A percentile compares a stretch with the other conserved stretches of the same genome.
These are phyloP conservation scores for Sibirionetta formosa DNA, from an alignment of 2,797 vertebrate species.

Conservation along the genomic window DNA sequence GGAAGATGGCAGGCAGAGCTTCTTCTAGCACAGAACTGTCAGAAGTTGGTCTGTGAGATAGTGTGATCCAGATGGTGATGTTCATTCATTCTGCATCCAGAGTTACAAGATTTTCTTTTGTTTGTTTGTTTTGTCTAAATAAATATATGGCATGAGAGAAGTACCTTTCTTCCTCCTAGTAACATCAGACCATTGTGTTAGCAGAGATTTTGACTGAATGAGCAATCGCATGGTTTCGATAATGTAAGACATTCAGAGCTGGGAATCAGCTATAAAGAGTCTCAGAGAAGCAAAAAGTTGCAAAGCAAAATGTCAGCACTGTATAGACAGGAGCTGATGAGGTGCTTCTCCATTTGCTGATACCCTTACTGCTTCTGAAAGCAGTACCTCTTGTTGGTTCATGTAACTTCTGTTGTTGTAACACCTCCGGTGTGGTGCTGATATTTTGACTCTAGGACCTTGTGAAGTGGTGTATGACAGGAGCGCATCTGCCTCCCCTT, in stretches of 20 bases:
- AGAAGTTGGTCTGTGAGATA: background rate
- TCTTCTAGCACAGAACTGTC: background rate
- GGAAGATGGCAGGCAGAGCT: background rate
- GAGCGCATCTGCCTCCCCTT: background rate
- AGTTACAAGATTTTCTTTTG: background rate
- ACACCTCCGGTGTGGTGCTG: background rate
- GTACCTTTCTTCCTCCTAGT: background rate
- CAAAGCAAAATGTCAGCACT: background rate
- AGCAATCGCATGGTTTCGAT: background rate
- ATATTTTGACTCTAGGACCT: background rate
- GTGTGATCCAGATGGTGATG: background rate
- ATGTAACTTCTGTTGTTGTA: background rate
- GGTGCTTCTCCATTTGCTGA: background rate
- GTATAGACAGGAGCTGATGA: background rate
- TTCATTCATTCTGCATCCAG: background rate
- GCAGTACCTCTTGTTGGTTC: background rate
- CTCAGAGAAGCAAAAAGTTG: background rate
- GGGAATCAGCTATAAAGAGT: background rate
- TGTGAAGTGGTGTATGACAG: background rate
- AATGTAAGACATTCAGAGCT: background rate
- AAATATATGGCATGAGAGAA: background rate
- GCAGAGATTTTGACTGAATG: background rate
- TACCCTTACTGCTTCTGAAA: background rate
- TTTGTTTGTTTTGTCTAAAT: background rate
- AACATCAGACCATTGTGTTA: background rate